Conservation (phyloP, 2,113 vertebrate genomes). For the Datnioides undecimradiatus region DNA sequence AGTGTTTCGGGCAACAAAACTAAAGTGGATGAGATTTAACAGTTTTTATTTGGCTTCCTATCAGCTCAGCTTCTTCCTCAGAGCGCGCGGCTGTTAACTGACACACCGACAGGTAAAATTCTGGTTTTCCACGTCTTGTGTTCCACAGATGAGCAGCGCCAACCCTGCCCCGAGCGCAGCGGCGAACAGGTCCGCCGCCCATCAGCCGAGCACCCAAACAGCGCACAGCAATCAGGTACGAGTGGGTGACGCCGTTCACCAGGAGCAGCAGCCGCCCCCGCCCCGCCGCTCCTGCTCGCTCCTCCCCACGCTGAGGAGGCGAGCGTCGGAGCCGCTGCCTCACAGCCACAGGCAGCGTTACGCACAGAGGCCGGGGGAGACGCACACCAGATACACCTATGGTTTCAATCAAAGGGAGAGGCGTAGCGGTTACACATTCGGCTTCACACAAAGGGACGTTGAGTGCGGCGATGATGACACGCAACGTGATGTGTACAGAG, state of each 20-base stretch:
- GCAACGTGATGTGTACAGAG: neutral
- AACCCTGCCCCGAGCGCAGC: neutral
- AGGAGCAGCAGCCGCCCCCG: constrained; percentile 35
- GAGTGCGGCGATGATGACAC: neutral
- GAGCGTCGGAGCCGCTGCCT: constrained; percentile 60
- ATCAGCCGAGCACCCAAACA: neutral
- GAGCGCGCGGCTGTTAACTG: constrained; percentile 2
- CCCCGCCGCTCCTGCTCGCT: constrained; percentile 64
- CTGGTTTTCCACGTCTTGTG: neutral
- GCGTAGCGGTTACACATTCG: constrained; percentile 27
- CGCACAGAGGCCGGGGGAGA: constrained; percentile 32
- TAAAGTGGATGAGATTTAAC: constrained; percentile 6
- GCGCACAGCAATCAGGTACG: constrained; percentile 75
- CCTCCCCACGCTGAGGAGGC: constrained; percentile 61
- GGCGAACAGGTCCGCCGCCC: neutral
- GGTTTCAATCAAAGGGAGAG: constrained; percentile 9
- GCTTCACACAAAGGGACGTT: constrained; percentile 17
- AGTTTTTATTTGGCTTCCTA: neutral
- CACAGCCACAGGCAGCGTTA: constrained; percentile 35
- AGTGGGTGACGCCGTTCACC: constrained; percentile 25
- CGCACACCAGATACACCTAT: constrained; percentile 52
- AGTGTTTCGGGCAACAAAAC: neutral
- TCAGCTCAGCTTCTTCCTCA: constrained; percentile 3
- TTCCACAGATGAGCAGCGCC: constrained; percentile 24
- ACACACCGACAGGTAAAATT: no score